Conservation (phyloP, 2,113 vertebrate genomes). For the Ibidorhyncha struthersii region DNA sequence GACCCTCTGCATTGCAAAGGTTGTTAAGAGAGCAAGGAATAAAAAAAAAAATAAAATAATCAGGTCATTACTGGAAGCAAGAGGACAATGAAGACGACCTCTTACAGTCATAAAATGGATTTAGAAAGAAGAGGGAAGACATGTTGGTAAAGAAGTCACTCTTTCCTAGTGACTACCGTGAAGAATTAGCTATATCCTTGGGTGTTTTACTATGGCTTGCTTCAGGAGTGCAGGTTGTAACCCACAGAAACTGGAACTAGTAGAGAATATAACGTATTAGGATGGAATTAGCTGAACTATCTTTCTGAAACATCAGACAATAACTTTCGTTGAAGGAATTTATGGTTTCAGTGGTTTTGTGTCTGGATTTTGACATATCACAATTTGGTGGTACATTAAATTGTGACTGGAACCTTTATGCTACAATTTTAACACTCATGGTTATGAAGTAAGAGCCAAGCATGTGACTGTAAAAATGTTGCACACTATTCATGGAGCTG, state of each 20-base stretch:
- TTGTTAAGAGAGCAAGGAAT: conserved; percentile 18
- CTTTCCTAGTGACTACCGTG: not conserved
- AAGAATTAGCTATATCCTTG: not conserved
- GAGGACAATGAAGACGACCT: not conserved
- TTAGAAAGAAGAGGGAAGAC: not conserved
- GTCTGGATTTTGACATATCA: not conserved
- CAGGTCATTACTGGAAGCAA: not conserved
- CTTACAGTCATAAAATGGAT: not conserved
- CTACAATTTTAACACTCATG: not conserved
- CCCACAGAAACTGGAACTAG: too few relatives aligned
- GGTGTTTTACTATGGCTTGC: not conserved
- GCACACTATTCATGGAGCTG: not conserved
- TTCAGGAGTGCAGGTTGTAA: not conserved
- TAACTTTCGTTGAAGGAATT: not conserved
- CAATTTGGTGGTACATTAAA: not conserved
- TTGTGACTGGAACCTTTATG: not conserved
- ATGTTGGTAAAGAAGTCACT: not conserved
- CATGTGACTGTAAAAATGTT: not conserved
- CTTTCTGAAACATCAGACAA: not conserved
- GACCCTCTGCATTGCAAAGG: conserved; percentile 34
- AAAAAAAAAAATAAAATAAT: not conserved
- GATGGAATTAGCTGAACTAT: not conserved
- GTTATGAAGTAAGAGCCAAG: not conserved
- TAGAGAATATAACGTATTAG: not conserved
- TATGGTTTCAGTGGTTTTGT: not conserved